phyloP scores from a whole-genome alignment of 2,797 vertebrate genomes.

The Melopsittacus undulatus region DNA sequence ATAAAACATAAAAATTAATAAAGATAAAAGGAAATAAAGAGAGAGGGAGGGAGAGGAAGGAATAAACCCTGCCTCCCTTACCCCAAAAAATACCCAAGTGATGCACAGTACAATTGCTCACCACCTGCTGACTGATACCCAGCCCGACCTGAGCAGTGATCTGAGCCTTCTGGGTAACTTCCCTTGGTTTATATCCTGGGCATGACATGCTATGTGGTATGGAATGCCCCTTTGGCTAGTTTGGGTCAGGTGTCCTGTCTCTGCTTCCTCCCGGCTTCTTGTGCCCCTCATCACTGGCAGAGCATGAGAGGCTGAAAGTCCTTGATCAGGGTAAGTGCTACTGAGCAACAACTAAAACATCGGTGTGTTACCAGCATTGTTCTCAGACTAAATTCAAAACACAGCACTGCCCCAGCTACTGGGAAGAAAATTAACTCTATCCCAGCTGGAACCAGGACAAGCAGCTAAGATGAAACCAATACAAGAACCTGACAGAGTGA shows the following conservation, averaged over 20 bases:
- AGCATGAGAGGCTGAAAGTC: not conserved
- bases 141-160: not conserved
- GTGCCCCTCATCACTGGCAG: not conserved
- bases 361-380: not conserved
- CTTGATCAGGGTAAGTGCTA: not conserved
- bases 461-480: not conserved
- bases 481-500: not conserved
- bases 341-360: not conserved
- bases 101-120: not conserved
- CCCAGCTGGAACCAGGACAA: not conserved
- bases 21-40: not conserved
- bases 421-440: not conserved
- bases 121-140: not conserved
- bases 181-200: not conserved
- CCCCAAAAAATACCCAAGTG: not conserved
- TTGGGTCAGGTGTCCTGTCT: not conserved
- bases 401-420: not conserved
- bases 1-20: not conserved
- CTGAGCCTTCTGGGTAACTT: not conserved
- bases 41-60: not conserved
- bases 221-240: not conserved
- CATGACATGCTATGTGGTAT: not conserved
- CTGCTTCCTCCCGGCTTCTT: not conserved
- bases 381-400: not conserved
- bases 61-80: not conserved